Evolutionary conservation across 30 jellyfish, hydroid and myxozoan genomes (phyloP).

Genomic region (Aurelia aurita complex sp. Pacific): DNA sequence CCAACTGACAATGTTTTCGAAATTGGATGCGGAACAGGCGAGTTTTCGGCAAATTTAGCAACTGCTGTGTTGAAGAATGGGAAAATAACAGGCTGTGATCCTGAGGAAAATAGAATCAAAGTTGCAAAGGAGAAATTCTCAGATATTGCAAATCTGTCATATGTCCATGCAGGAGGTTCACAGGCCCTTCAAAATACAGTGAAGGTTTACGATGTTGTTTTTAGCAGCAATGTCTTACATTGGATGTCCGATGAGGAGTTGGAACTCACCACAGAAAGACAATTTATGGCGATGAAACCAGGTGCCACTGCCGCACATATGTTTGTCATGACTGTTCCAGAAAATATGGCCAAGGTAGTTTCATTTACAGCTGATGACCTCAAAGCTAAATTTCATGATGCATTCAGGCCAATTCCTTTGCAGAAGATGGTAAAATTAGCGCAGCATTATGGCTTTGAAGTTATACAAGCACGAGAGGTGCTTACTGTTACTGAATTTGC

Average conservation of each 20-base stretch:
- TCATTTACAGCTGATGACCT: background rate
- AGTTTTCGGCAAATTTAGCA: background rate
- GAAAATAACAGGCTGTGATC: slow-evolving; percentile 1
- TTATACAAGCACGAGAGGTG: background rate
- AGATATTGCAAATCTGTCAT: background rate
- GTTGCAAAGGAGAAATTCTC: slow-evolving; percentile 7
- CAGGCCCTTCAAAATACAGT: background rate
- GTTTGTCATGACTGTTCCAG: background rate
- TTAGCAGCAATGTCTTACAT: background rate
- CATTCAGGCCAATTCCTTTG: background rate
- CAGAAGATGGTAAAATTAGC: background rate
- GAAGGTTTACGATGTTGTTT: background rate
- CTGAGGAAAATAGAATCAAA: background rate
- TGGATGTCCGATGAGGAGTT: background rate
- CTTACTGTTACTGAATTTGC: too few species aligned
- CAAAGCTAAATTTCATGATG: background rate
- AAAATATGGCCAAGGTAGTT: background rate
- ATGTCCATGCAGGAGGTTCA: background rate
- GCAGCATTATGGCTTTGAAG: background rate
- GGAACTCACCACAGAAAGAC: background rate
- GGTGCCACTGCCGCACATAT: background rate
- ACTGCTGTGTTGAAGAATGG: background rate
- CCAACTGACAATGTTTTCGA: slow-evolving; percentile 3
- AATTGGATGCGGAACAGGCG: slow-evolving; percentile 4
- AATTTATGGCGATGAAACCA: background rate